Evolutionary conservation across 2,888 invertebrate genomes (phyloP), one percentile per base, ranked within the genome.

Genomic region (Trachelus troglodyta): DNA sequence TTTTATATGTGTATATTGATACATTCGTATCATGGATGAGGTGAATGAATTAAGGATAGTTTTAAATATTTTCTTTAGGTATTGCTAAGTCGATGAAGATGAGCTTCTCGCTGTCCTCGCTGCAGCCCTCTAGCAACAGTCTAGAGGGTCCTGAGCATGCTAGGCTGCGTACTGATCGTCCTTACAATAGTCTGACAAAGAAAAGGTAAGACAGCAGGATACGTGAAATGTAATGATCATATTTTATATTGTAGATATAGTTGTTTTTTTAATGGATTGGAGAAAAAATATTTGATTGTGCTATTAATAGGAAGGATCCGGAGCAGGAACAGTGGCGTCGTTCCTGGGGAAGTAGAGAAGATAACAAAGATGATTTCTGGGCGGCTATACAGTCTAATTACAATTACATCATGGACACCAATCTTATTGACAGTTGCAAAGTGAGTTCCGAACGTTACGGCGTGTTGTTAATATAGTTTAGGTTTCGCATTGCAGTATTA

Each of bases 331-430:
- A 94, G 37, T 95, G 94, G 94, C 94, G 96, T 77, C 94, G 96
- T 81, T 95, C 95, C 79, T 96, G 96, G 96, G 96, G 96, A 83
- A 95, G 95, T 31, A 93, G 95, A 75, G 96, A 96, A 90, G 94
- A 95, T 83, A 94, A 94, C 85, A 96, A 95, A 91, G 97, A 98
- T 92, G 97, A 98, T 90, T 96, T 98, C 86, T 98, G 98, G 97
- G 96, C 97, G 84, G 95, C 97, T 80, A 94, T 98, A 87, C 96
- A 97, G 92, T 96, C 96, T 78, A 97, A 97, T 92, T 98, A 98
- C 92, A 96, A 98, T 91, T 98, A 97, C 92, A 96, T 98, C 89
- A 98, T 98, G 98, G 97, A 97, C 92, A 97, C 97, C 89, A 96
- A 97, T 92, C 95, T 98, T 85, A 96, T 98, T 82, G 97, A 98